Base-by-base conservation (phyloP, 2,797 vertebrate genomes). In the Pygocentrus nattereri region DNA sequence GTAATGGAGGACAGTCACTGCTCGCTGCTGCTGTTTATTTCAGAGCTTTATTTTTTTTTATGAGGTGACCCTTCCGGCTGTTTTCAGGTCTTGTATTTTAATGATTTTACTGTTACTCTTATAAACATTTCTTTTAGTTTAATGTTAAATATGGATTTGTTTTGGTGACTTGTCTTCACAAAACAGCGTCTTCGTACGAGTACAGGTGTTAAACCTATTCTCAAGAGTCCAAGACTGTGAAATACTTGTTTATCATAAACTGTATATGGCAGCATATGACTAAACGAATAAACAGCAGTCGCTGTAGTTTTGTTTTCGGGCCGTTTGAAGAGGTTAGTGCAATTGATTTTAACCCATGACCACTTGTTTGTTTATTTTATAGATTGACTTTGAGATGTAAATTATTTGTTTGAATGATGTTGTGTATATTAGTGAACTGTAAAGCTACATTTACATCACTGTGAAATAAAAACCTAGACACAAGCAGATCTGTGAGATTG, bases 11-110 rank as follows among this genome's bases (percentile, higher is more conserved):
- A 71, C 31, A 31, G 41, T 44, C 54, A 61, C 68, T 62, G 50
- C 25, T 74, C 47, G 27, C 49, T 54, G 65, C 41, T 75, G 74
- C 76, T 82, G 52, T 72, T 82, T 54, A 44, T 72, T 77, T 56
- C 15, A 72, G 41, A 47, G 34, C 19, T 25, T 73, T 65, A 11
- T 65, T 62, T 82, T 75, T 72, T 64, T 41, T 64, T n/a, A 69
- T 61, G 31, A 67, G 34, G 34, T 8, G 67, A 21, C 62, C 34
- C 18, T 54, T 21, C 19, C 18, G 19, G 5, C 50, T 21, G 41
- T 72, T 67, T 58, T 34, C 10, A 30, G 49, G 69, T 72, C 49
- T 11, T 54, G 44, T 59, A 47, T 58, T 80, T 67, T 73, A 41
- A 41, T 61, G 34, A n/a, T 65, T 34, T 65, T 65, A 65, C 31